Evolutionary conservation across 2,888 invertebrate species (phyloP).

Genomic region (Sericinus montela): DNA sequence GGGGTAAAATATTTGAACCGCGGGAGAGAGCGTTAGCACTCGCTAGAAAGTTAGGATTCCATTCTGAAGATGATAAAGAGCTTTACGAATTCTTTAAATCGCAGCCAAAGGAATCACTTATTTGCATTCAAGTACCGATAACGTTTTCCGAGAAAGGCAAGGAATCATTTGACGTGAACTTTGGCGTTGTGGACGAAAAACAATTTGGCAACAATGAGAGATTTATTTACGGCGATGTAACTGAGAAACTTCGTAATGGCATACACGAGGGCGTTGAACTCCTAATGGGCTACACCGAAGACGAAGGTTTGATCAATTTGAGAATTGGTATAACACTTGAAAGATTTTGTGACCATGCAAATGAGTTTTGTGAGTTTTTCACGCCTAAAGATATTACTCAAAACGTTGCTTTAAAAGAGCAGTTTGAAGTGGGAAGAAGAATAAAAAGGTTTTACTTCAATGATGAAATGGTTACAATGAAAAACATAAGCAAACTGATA

Average conservation of each 20-base stretch:
- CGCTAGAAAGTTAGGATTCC: slow-evolving; percentile 30
- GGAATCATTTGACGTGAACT: slow-evolving; percentile 19
- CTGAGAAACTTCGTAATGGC: slow-evolving; percentile 58
- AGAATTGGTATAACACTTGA: slow-evolving; percentile 13
- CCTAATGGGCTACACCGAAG: slow-evolving; percentile 82
- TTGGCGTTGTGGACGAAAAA: slow-evolving; percentile 35
- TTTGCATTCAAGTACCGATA: slow-evolving; percentile 20
- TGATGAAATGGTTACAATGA: slow-evolving; percentile 20
- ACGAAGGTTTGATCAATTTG: slow-evolving; percentile 76
- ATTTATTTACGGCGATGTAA: slow-evolving; percentile 38
- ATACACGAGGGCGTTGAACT: slow-evolving; percentile 78
- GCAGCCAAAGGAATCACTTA: slow-evolving; percentile 24
- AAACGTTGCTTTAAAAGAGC: slow-evolving; percentile 24
- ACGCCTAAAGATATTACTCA: slow-evolving; percentile 26
- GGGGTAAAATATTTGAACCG: slow-evolving; percentile 64
- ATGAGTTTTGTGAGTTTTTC: slow-evolving; percentile 28
- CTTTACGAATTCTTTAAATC: slow-evolving; percentile 31
- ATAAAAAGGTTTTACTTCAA: slow-evolving; percentile 32
- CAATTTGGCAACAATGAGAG: slow-evolving; percentile 37
- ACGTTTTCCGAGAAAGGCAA: slow-evolving; percentile 22
- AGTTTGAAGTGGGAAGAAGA: slow-evolving; percentile 31
- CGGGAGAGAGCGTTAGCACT: slow-evolving; percentile 51
- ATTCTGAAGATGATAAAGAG: slow-evolving; percentile 29
- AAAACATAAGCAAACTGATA: slow-evolving; percentile 25
- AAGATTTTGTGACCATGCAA: slow-evolving; percentile 24